Evolutionary conservation across 2,888 invertebrate species (phyloP), one percentile per base, ranked within the genome.

Genomic region (Antitype chi): DNA sequence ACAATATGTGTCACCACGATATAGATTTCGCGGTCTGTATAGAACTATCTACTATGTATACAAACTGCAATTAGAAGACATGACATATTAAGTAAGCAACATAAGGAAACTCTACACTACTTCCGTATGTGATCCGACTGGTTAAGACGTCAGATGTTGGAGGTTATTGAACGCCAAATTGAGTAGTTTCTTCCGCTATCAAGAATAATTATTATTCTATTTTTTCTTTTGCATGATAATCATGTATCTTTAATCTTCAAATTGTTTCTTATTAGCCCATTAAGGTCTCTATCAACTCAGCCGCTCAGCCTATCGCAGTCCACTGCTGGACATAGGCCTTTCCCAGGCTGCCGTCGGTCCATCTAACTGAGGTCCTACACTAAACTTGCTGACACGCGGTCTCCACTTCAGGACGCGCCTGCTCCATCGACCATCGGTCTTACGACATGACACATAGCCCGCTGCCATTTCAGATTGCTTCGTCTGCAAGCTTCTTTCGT

Each of bases 101-200:
- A 59, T 81, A 63, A 82, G 82, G 86, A 85, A 82, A 57, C 60
- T 57, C 15, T 20, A n/a, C 1, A 47, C 2, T 49, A 71, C 86
- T 82, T 85, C 82, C 82, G 86, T 82, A 55, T 80, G 38, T 2
- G 28, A 60, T 79, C 62, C 43, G 52, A 47, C 20, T 15, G 38
- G 52, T n/a, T 47, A n/a, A 70, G 23, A 57, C n/a, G 8, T 32
- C 15, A 43, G 32, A 32, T 15, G n/a, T 49, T 80, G 62, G 82
- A 85, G 85, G 82, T 81, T 71, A 68, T 38, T 75, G 67, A 68
- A 85, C 82, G 69, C 68, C 59, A 75, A 81, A 81, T 70, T 85
- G 62, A 53, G 52, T 32, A 25, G 64, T 66, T 25, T 60, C 79
- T 85, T 85, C 85, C 75, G 85, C 52, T 25, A 59, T 57, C 23